These are phyloP conservation scores for Allolobophora icterica DNA, from an alignment of 2,888 invertebrate species.

Conservation along the genomic window DNA sequence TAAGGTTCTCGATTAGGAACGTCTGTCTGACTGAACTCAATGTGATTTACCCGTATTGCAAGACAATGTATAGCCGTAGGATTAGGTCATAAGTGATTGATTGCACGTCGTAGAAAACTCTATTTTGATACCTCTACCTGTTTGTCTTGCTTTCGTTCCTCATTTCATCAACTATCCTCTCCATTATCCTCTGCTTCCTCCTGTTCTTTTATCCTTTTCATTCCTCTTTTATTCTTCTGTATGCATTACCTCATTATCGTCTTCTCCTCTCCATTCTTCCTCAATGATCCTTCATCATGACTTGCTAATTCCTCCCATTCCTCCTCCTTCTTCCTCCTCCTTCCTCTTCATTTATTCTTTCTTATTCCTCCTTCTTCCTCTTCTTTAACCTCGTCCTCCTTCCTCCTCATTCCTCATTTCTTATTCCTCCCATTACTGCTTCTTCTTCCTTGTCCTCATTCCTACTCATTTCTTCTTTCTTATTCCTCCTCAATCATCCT, in stretches of 20 bases:
- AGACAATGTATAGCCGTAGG: neutral
- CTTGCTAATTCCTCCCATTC: neutral
- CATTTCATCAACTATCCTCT: neutral
- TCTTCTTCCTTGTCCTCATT: no score
- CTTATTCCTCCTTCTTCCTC: neutral
- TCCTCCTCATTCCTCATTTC: neutral
- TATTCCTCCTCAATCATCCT: no score
- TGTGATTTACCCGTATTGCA: neutral
- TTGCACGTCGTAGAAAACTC: constrained; percentile 7
- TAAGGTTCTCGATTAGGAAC: neutral
- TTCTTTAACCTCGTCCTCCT: neutral
- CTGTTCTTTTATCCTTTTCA: no score
- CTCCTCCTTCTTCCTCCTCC: neutral
- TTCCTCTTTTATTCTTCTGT: no score
- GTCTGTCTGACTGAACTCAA: neutral
- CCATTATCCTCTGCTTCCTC: neutral
- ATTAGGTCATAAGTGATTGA: constrained; percentile 17
- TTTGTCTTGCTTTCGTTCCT: neutral
- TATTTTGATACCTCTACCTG: neutral
- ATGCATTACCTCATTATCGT: no score
- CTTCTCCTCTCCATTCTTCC: neutral
- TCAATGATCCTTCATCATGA: neutral
- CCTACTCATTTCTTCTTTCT: no score
- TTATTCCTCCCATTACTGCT: no score
- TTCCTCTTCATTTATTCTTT: no score